A percentile compares a stretch with the other conserved stretches of the same genome.
phyloP scores from a whole-genome alignment of 2,888 invertebrate genomes.

The Scaeva pyrastri region DNA sequence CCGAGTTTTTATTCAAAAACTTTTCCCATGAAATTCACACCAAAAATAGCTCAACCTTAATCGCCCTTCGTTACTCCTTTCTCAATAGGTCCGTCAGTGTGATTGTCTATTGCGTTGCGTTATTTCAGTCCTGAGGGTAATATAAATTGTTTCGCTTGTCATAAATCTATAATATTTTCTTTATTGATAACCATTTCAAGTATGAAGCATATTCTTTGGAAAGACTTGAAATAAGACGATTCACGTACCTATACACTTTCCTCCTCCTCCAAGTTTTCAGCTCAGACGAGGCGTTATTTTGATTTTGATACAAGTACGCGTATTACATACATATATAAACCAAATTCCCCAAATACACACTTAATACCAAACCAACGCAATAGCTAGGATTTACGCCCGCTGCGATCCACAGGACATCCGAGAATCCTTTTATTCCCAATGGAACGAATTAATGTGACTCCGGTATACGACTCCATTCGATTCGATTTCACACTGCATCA shows the following conservation, averaged over 20 bases:
- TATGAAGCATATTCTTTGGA: not conserved
- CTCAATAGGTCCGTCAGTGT: too few species aligned
- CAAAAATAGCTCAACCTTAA: too few species aligned
- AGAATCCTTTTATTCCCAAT: not conserved
- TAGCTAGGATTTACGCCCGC: not conserved
- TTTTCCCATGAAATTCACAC: too few species aligned
- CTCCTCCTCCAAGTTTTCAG: not conserved
- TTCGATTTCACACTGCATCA: conserved; percentile 40
- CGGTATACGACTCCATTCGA: conserved; percentile 23
- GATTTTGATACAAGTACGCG: not conserved
- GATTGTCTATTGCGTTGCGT: not conserved
- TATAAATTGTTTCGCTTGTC: not conserved
- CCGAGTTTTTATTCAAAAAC: too few species aligned
- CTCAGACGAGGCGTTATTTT: not conserved
- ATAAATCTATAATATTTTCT: not conserved
- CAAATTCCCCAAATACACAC: conserved; percentile 1
- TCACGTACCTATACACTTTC: too few species aligned
- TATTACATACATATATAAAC: too few species aligned
- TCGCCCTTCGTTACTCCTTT: too few species aligned
- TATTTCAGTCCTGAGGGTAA: not conserved
- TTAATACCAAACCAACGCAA: not conserved
- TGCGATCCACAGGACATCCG: not conserved
- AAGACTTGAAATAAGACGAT: not conserved
- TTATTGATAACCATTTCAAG: conserved; percentile 1
- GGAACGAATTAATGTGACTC: too few species aligned